Percentiles rank a stretch among this genome's conserved stretches.
Evolutionary conservation across 1,140 invertebrate genomes (phyloP).

Genomic region (Drosophila kurseongensis): DNA sequence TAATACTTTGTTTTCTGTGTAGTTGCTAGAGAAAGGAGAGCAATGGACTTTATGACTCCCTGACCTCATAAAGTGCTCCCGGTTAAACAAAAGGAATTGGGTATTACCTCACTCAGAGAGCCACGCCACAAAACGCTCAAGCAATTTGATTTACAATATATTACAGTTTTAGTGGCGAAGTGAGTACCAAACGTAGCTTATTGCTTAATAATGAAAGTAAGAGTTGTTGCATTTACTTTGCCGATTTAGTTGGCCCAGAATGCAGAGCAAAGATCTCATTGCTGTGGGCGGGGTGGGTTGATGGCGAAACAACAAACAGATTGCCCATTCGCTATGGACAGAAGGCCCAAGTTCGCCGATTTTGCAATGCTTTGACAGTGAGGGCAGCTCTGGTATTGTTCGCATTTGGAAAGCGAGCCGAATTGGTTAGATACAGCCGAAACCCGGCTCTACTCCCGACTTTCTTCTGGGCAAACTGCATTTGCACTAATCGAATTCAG

Average conservation of each 20-base stretch:
- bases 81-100: conserved; percentile 44
- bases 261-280: conserved; percentile 4
- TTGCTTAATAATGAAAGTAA: conserved; percentile 25
- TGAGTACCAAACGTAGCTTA: conserved; percentile 21
- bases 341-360: conserved; percentile 8
- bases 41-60: conserved; percentile 22
- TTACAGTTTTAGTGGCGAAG: conserved; percentile 30
- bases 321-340: conserved; percentile 37
- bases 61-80: conserved; percentile 42
- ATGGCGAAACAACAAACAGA: conserved; percentile 28
- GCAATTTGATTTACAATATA: conserved; percentile 54
- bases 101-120: conserved; percentile 43
- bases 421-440: conserved; percentile 14
- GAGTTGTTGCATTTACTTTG: conserved; percentile 23
- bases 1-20: background rate
- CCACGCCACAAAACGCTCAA: conserved; percentile 20
- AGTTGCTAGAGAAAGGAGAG: conserved; percentile 10
- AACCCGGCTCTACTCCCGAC: background rate
- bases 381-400: conserved; percentile 18
- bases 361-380: conserved; percentile 35
- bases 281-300: conserved; percentile 23
- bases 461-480: conserved; percentile 3
- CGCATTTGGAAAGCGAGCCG: conserved; percentile 48
- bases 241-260: conserved; percentile 31
- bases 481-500: conserved; percentile 5